These are phyloP conservation scores for Cephus spinipes DNA, from an alignment of 2,888 invertebrate species.

Conservation along the genomic window DNA sequence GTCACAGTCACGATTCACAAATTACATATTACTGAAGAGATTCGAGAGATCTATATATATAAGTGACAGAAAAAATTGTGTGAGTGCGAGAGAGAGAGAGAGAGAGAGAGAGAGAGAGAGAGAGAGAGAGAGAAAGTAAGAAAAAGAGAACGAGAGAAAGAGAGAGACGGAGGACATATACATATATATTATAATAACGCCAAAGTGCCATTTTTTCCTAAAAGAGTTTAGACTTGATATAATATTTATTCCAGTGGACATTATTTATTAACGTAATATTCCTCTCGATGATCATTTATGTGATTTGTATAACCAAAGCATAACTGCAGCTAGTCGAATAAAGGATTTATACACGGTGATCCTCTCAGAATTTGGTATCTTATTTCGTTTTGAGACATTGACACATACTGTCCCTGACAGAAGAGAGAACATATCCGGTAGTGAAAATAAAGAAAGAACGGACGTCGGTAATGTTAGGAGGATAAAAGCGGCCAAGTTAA, in stretches of 20 bases:
- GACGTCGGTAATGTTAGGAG: conserved; percentile 39
- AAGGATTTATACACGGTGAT: conserved; percentile 5
- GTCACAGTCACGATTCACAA: conserved; percentile 49
- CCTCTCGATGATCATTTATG: background rate
- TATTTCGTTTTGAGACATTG: background rate
- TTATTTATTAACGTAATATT: conserved; percentile 23
- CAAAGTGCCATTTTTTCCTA: background rate
- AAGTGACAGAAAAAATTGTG: background rate
- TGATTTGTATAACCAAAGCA: conserved; percentile 19
- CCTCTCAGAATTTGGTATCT: background rate
- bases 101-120: background rate
- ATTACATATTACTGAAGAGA: conserved; percentile 41
- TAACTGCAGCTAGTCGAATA: conserved; percentile 19
- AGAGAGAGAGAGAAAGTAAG: too few species aligned
- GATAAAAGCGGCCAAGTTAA: conserved; percentile 39
- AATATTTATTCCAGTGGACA: conserved; percentile 45
- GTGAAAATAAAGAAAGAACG: conserved; percentile 30
- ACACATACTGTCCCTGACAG: background rate
- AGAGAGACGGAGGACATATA: background rate
- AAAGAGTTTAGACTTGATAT: conserved; percentile 1
- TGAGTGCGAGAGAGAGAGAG: background rate
- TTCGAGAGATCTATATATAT: background rate
- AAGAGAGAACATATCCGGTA: conserved; percentile 13
- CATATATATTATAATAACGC: background rate
- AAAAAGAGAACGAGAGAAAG: background rate